phyloP scores from a whole-genome alignment of 2,797 vertebrate species.

The Bovichtus diacanthus region DNA sequence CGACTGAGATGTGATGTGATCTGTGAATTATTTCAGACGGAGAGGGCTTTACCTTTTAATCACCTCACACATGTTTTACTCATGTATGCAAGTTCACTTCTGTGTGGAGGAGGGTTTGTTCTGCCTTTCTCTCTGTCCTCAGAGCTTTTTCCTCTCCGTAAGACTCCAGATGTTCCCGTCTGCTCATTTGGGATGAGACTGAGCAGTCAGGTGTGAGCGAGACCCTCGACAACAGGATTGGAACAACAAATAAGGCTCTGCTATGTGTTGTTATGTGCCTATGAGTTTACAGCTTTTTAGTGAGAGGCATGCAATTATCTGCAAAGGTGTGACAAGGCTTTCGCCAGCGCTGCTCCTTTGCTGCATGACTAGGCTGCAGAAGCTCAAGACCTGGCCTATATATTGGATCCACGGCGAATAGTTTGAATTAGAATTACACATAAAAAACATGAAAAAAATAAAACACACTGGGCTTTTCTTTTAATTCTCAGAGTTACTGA shows the following conservation, averaged over 20 bases:
- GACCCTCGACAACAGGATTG: conserved; percentile 49
- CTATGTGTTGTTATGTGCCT: conserved; percentile 45
- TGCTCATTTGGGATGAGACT: conserved; percentile 65
- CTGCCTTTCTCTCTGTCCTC: conserved; percentile 59
- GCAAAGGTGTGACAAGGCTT: conserved; percentile 43
- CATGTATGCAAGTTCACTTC: neutral
- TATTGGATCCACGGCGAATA: neutral
- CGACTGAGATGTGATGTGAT: conserved; percentile 42
- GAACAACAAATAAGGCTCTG: conserved; percentile 46
- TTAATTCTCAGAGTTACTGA: no score
- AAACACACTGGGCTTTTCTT: neutral
- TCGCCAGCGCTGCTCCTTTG: conserved; percentile 27
- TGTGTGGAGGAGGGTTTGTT: conserved; percentile 39
- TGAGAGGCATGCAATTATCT: conserved; percentile 33
- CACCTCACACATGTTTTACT: conserved; percentile 44
- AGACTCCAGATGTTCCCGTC: conserved; percentile 76
- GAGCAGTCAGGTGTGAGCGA: conserved; percentile 73
- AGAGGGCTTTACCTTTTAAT: conserved; percentile 61
- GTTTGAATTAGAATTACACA: conserved; percentile 10
- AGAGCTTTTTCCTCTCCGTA: conserved; percentile 61
- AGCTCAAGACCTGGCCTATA: conserved; percentile 5
- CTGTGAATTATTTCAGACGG: conserved; percentile 26
- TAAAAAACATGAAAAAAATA: neutral
- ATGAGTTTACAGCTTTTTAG: conserved; percentile 35
- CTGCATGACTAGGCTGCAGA: conserved; percentile 25